These are phyloP conservation scores for Amphipyra tragopoginis DNA, from an alignment of 2,888 invertebrate genomes.

Conservation along the genomic window DNA sequence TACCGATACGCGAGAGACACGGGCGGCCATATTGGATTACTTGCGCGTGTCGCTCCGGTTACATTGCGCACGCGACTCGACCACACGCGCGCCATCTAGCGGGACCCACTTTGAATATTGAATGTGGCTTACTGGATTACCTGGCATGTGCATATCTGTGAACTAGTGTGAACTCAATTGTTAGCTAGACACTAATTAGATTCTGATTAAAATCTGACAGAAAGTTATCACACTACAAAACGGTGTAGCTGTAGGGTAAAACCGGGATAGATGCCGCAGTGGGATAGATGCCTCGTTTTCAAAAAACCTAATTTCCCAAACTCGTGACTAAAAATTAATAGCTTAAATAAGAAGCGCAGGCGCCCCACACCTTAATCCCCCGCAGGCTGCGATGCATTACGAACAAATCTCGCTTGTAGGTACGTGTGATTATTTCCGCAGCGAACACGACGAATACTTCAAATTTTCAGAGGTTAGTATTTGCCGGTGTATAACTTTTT, in stretches of 20 bases:
- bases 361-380: too few relatives aligned
- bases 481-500: too few relatives aligned
- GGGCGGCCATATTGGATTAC: slow-evolving; percentile 88
- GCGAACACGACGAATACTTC: too few relatives aligned
- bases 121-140: slow-evolving; percentile 72
- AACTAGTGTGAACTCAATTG: slow-evolving; percentile 62
- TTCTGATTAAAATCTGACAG: slow-evolving; percentile 13
- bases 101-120: slow-evolving; percentile 70
- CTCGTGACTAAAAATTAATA: too few relatives aligned
- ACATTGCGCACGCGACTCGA: slow-evolving; percentile 88
- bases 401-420: too few relatives aligned
- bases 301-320: too few relatives aligned
- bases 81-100: slow-evolving; percentile 88
- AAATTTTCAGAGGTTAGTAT: too few relatives aligned
- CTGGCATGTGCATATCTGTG: slow-evolving; percentile 57
- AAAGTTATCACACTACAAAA: slow-evolving; percentile 1
- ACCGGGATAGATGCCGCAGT: too few relatives aligned
- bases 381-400: too few relatives aligned
- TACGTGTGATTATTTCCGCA: too few relatives aligned
- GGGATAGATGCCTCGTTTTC: too few relatives aligned
- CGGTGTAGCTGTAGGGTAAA: neutral
- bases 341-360: too few relatives aligned
- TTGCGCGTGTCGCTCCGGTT: slow-evolving; percentile 88
- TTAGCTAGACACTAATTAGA: slow-evolving; percentile 45
- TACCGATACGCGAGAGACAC: slow-evolving; percentile 83